These are phyloP conservation scores for Myripristis jacobus DNA, from an alignment of 2,797 vertebrate species.

Conservation along the genomic window DNA sequence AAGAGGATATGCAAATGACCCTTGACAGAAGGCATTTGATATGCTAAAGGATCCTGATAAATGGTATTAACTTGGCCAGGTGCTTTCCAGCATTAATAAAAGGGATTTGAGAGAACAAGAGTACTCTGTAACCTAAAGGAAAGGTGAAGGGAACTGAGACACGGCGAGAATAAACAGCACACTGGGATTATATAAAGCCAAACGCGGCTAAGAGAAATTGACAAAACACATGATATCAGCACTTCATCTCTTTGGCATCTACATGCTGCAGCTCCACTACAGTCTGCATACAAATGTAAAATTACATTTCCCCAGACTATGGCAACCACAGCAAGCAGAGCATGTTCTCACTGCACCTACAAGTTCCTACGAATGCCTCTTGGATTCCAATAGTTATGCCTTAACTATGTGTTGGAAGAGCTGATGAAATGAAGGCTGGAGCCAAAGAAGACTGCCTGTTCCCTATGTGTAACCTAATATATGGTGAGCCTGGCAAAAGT, in stretches of 20 bases:
- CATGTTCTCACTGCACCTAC: constrained; percentile 52
- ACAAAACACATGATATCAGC: constrained; percentile 51
- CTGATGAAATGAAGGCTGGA: constrained; percentile 66
- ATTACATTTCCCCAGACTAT: constrained; percentile 65
- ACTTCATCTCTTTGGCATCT: constrained; percentile 49
- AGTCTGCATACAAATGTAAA: constrained; percentile 69
- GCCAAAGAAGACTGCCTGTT: constrained; percentile 47
- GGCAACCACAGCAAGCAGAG: constrained; percentile 41
- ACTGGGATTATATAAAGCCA: constrained; percentile 15
- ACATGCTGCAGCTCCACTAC: constrained; percentile 29
- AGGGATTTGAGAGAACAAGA: constrained; percentile 38
- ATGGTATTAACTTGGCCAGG: constrained; percentile 74
- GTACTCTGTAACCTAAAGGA: constrained; percentile 34
- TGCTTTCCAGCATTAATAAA: constrained; percentile 65
- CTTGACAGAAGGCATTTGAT: constrained; percentile 77
- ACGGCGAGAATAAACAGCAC: background rate
- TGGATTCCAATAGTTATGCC: constrained; percentile 65
- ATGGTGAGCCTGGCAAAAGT: constrained; percentile 42
- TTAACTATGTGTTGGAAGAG: constrained; percentile 54
- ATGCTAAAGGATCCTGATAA: constrained; percentile 76
- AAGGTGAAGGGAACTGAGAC: constrained; percentile 11
- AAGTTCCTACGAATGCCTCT: constrained; percentile 54
- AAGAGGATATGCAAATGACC: constrained; percentile 75
- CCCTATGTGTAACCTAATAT: constrained; percentile 30
- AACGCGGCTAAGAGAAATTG: constrained; percentile 38